These are phyloP conservation scores for Pycnonotus jocosus DNA, from an alignment of 2,113 vertebrate genomes.

Conservation along the genomic window DNA sequence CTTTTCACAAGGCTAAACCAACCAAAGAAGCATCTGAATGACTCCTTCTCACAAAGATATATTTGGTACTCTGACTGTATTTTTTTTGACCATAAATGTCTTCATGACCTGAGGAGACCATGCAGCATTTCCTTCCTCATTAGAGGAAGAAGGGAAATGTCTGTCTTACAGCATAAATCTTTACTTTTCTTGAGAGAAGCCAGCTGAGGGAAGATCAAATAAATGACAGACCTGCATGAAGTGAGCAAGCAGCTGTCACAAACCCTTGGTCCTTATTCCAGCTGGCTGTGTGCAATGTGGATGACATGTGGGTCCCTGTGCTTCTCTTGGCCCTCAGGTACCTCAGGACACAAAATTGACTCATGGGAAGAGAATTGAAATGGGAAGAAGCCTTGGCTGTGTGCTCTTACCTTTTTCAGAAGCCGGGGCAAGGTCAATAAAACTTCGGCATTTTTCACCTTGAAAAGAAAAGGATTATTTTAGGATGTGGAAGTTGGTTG, in stretches of 20 bases:
- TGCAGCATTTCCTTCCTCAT: background rate
- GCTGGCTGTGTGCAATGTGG: background rate
- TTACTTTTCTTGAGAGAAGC: background rate
- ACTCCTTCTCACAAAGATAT: background rate
- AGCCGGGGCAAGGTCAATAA: conserved; percentile 96
- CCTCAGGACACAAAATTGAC: background rate
- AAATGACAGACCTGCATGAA: background rate
- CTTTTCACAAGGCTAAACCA: background rate
- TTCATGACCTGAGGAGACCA: background rate
- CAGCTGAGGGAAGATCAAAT: background rate
- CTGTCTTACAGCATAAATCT: background rate
- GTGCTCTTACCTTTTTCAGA: conserved; percentile 91
- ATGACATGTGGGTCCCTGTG: background rate
- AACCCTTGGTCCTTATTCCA: background rate
- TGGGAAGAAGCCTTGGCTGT: background rate
- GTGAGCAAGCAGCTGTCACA: background rate
- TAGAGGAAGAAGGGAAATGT: background rate
- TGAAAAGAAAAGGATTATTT: conserved; percentile 48
- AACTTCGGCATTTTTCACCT: conserved; percentile 98
- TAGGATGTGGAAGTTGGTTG: background rate
- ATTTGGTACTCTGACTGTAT: background rate
- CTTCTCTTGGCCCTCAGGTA: background rate
- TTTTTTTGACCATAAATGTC: background rate
- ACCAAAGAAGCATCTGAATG: background rate
- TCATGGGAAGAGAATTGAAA: too few species aligned